Base-by-base conservation (phyloP, 1,140 invertebrate species). In the Pinna nobilis region DNA sequence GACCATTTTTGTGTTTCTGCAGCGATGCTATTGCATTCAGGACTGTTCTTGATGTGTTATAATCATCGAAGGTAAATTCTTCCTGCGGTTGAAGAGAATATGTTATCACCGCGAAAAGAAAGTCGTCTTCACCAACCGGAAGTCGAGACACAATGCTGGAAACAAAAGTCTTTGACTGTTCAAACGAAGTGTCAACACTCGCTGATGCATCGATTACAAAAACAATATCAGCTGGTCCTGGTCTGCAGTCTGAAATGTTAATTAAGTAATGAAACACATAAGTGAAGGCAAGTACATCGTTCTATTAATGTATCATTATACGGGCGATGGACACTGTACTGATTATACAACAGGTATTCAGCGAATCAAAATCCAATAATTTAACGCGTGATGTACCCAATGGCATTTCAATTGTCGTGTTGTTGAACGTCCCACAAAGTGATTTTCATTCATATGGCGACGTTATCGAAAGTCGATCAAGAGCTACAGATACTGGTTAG, bases 181-280 rank as follows among this genome's bases (percentile, higher is more conserved):
- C 61, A 35, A 60, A 37, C 13, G 47, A 18, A 25, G 35, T 33
- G 23, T 41, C 30, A 3, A 47, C 7, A 37, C 67, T 70, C 1
- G 3, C 30, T 11, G 67, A 70, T 15, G 67, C 32, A 37, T 70
- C 67, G 0, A 70, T 39, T 2, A 70, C 33, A 41, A 70, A 70
- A 0, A 61, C 39, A 18, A 70, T 37, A 23, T 70, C 67, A 15
- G 37, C 67, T 7, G 67, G 67, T 28, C 67, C 67, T 6, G 67
- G 67, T 50, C 53, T 35, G 37, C 67, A 70, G 28, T 70, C 67
- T 70, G 30, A 13, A 23, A 51, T 37, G 30, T 7, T n/a, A 28
- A 59, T 33, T 3, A 59, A 44, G 9, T 44, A 44, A 11, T 44
- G 39, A 44, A 44, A 44, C n/a, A 44, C n/a, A 11, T 44, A n/a